Percentiles rank a stretch among this genome's conserved stretches.
Evolutionary conservation across 2,797 vertebrate genomes (phyloP).

Genomic region (Hirundo rustica): DNA sequence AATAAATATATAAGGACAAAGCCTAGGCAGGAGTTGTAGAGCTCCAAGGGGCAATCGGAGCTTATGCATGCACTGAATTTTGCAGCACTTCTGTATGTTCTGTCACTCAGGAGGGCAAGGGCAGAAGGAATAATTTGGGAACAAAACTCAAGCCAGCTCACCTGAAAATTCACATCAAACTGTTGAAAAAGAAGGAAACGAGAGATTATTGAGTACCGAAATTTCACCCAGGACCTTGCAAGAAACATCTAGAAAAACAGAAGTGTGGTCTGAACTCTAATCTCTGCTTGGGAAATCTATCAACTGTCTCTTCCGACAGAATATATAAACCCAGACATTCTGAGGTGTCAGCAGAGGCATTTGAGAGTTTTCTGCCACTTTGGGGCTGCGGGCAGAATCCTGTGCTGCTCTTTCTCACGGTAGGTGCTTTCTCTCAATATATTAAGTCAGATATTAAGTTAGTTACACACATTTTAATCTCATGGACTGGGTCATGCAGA

Average conservation of each 20-base stretch:
- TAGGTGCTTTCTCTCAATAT: background rate
- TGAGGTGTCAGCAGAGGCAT: no score
- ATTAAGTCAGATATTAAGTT: background rate
- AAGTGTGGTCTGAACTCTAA: background rate
- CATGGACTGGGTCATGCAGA: no score
- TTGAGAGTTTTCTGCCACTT: no score
- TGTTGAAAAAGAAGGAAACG: background rate
- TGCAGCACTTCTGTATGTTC: background rate
- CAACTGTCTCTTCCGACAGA: background rate
- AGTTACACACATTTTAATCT: no score
- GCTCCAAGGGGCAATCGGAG: background rate
- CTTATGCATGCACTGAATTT: background rate
- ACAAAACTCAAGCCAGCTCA: background rate
- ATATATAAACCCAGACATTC: background rate
- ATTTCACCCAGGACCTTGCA: background rate
- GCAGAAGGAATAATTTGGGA: background rate
- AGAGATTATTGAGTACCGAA: background rate
- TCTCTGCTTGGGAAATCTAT: background rate
- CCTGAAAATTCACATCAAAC: background rate
- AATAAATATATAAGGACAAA: background rate
- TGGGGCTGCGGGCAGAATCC: background rate
- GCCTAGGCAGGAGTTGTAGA: background rate
- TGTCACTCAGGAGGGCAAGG: background rate
- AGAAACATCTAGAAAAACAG: background rate
- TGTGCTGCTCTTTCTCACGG: background rate